Conservation (phyloP, 1,140 invertebrate genomes). For the Drosophila insularis region DNA sequence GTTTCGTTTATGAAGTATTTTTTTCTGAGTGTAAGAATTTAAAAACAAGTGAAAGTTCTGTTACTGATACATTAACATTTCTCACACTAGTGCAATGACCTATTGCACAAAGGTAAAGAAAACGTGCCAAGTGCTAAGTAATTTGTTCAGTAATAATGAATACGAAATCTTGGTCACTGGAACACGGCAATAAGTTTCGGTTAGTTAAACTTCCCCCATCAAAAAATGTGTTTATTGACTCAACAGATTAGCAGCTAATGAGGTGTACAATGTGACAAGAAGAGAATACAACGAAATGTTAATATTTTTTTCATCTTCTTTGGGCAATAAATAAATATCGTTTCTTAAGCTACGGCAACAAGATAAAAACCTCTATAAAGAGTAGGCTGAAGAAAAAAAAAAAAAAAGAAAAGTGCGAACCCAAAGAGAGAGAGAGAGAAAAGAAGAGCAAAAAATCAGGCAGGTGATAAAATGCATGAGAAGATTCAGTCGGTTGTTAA, state of each 20-base stretch:
- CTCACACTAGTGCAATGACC: constrained; percentile 49
- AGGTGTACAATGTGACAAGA: constrained; percentile 21
- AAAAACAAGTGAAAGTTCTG: neutral
- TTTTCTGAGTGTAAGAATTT: neutral
- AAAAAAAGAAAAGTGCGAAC: constrained; percentile 38
- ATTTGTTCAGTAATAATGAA: neutral
- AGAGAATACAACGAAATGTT: constrained; percentile 31
- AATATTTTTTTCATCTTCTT: constrained; percentile 24
- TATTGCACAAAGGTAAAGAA: constrained; percentile 61
- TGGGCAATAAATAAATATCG: constrained; percentile 48
- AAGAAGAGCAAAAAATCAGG: no score
- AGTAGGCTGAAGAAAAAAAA: no score
- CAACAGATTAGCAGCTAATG: constrained; percentile 71
- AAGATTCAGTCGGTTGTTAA: constrained; percentile 44
- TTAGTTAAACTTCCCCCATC: neutral
- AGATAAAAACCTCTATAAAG: no score
- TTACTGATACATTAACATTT: neutral
- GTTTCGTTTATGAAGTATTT: neutral
- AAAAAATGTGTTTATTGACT: constrained; percentile 55
- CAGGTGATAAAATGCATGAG: constrained; percentile 11
- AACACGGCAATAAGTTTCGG: constrained; percentile 33
- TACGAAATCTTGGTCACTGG: constrained; percentile 63
- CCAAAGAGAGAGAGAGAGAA: neutral
- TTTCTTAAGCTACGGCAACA: constrained; percentile 42
- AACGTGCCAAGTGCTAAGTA: constrained; percentile 54